Base-by-base conservation (phyloP, 2,797 vertebrate species). In the Dendrocincla fuliginosa region DNA sequence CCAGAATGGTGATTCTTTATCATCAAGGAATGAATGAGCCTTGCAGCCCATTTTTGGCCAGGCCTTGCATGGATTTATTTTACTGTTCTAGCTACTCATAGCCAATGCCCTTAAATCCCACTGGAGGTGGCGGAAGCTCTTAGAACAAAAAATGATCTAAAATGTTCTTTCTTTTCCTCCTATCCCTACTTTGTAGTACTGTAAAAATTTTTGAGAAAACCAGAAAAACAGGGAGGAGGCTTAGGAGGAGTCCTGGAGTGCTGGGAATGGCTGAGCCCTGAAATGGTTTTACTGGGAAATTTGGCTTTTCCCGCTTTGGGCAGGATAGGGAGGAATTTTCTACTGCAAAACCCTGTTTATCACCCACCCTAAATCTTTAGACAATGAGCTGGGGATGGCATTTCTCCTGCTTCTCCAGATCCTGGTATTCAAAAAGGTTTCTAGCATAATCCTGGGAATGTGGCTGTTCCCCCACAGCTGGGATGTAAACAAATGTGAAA, bases 401-500 rank as follows among this genome's bases (percentile, higher is more conserved):
- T 50, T 75, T 52, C 25, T 14, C 42, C 74, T 30, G 24, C 49
- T 79, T 32, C n/a, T 32, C 74, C 3, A 6, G 20, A 11, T 88
- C 32, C 37, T 4, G 23, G 6, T 23, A 28, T 73, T n/a, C 64
- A 27, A 1, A 3, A 32, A 65, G 64, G 42, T 16, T 65, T 20
- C 16, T 18, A 80, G 73, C 59, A 33, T 37, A 64, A 49, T 18
- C 79, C 86, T 0, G 1, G 55, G 76, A 64, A 41, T 11, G 16
- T 0, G 8, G 41, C 16, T 9, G n/a, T 6, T 46, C 16, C 47
- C 30, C 6, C 1, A 5, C 14, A 50, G 27, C 13, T 0, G 6
- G 41, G 19, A 28, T 0, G 5, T 15, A 56, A 64, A 4, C 15
- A 39, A 76, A 59, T 0, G 3, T 13, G 23, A 3, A 35, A 68